phyloP scores from a whole-genome alignment of 2,888 invertebrate genomes.

The Drosophila histrio region DNA sequence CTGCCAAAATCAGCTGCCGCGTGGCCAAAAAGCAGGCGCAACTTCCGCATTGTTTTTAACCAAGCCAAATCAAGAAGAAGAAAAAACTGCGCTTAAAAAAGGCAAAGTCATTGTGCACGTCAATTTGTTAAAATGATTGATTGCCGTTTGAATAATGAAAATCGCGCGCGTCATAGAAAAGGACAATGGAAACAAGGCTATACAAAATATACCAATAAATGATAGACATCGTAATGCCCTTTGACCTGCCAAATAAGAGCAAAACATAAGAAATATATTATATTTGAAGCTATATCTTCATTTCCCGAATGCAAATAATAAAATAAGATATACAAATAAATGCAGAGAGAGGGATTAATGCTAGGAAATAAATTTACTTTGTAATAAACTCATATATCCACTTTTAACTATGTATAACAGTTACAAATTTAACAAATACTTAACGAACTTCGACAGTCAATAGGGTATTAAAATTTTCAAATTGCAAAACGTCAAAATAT shows the following conservation, averaged over 20 bases:
- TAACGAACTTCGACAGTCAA: not conserved
- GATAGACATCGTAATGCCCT: conserved; percentile 28
- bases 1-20: conserved; percentile 76
- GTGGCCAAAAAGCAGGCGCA: conserved; percentile 32
- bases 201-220: conserved; percentile 11
- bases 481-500: conserved; percentile 32
- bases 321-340: not conserved
- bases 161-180: conserved; percentile 62
- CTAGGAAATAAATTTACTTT: not conserved
- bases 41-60: conserved; percentile 72
- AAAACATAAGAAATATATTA: not conserved
- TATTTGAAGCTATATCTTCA: not conserved
- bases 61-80: conserved; percentile 30
- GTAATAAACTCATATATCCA: not conserved
- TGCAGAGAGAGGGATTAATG: not conserved
- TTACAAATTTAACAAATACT: not conserved
- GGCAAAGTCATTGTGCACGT: conserved; percentile 74
- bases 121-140: conserved; percentile 80
- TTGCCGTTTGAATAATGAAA: conserved; percentile 80
- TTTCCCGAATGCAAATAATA: not conserved
- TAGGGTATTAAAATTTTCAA: conserved; percentile 45
- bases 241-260: not conserved
- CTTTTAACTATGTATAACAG: not conserved
- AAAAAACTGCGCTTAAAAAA: conserved; percentile 50
- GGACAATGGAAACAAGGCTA: conserved; percentile 53